These are phyloP conservation scores for Phainopepla nitens DNA, from an alignment of 2,113 vertebrate species.

Conservation along the genomic window DNA sequence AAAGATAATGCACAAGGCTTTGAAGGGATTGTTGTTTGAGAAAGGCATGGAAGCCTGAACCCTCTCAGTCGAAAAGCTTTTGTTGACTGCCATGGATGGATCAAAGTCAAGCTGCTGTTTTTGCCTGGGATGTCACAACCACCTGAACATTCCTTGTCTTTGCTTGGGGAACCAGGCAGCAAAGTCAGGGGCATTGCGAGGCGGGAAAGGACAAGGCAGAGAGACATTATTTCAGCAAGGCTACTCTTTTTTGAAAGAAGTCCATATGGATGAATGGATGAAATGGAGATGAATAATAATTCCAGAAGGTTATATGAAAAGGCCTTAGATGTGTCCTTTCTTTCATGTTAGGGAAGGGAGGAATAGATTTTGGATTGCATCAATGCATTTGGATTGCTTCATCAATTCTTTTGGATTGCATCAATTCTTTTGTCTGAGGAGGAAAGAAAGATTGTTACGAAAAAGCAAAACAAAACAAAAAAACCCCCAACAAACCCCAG, in stretches of 20 bases:
- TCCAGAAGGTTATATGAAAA: neutral
- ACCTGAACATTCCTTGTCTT: neutral
- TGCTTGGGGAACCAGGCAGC: neutral
- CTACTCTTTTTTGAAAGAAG: neutral
- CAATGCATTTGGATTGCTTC: neutral
- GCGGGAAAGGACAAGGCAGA: neutral
- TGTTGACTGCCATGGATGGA: neutral
- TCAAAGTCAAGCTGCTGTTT: neutral
- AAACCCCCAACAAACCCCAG: neutral
- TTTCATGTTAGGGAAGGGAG: neutral
- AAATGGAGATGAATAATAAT: neutral
- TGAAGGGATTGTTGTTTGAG: neutral
- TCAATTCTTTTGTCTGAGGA: neutral
- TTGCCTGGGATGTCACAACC: neutral
- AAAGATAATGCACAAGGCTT: slow-evolving; percentile 16
- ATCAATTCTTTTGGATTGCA: neutral
- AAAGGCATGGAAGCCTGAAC: neutral
- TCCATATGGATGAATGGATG: neutral
- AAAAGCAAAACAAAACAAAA: no score
- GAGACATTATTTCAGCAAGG: neutral
- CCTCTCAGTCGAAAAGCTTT: accelerated
- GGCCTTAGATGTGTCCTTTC: neutral
- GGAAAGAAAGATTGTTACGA: neutral
- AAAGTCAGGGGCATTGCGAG: neutral
- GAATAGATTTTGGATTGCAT: neutral